phyloP scores from a whole-genome alignment of 2,113 vertebrate species.

The Gymnogyps californianus region DNA sequence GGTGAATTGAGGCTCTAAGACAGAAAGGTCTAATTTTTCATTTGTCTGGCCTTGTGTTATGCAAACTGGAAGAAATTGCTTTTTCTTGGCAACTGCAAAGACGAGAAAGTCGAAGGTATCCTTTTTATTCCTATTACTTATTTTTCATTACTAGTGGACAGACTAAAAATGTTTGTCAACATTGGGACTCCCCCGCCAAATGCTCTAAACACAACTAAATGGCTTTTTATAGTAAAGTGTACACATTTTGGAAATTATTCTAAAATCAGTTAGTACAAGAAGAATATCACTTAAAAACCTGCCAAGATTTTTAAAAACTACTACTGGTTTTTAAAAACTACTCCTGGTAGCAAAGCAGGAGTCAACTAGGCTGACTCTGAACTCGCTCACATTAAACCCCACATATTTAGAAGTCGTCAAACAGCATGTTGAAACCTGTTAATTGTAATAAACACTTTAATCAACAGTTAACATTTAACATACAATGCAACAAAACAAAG shows the following conservation, averaged over 20 bases:
- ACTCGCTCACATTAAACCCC: not conserved
- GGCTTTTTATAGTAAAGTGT: not conserved
- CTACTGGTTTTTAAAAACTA: not conserved
- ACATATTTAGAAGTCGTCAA: not conserved
- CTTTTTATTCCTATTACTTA: not conserved
- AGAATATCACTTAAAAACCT: not conserved
- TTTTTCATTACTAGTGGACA: not conserved
- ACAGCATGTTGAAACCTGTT: not conserved
- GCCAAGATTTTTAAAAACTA: not conserved
- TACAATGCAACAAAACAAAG: not conserved
- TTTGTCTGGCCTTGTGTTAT: not conserved
- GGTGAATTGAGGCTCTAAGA: not conserved
- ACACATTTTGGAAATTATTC: not conserved
- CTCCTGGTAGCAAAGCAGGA: not conserved
- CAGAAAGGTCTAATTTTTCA: not conserved
- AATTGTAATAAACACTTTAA: not conserved
- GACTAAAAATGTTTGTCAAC: not conserved
- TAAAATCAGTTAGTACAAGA: not conserved
- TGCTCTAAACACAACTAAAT: not conserved
- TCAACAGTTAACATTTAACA: not conserved
- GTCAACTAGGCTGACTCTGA: not conserved
- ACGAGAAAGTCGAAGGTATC: not conserved
- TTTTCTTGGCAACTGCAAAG: not conserved
- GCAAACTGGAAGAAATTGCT: not conserved
- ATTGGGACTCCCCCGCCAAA: not conserved